Evolutionary conservation across 2,113 vertebrate genomes (phyloP), one percentile per base, ranked within the genome.

Genomic region (Lepus americanus): DNA sequence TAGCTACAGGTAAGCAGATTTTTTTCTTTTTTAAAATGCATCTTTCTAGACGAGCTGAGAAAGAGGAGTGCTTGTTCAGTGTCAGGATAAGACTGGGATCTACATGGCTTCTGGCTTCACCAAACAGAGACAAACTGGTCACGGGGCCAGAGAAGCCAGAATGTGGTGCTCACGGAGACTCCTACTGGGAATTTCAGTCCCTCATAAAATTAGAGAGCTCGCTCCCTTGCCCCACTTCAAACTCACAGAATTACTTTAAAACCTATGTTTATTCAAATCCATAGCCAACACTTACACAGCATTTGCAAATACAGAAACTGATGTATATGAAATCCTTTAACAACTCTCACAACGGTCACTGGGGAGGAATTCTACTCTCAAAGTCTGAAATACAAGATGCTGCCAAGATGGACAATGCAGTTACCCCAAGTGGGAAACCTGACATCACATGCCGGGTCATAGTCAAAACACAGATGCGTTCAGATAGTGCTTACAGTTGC

Each of bases 161-260:
- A 77, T 10, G 20, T 33, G 36, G 51, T 20, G 51, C 9, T 93
- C 59, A 29, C 1, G 16, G 22, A 72, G 63, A 36, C 36, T 67
- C 51, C 44, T 53, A 85, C 36, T 20, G 78, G 79, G 69, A 36
- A 17, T 53, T 88, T 64, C 72, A 39, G 2, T 39, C 25, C 27
- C 53, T 72, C 9, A 2, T 49, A n/a, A 51, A 84, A 53, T 23
- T 69, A 66, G 6, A 88, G 2, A 84, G 27, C 12, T 83, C 49
- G 39, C 22, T 83, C 51, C 33, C 33, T 82, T 0, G 39, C 16
- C 63, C 19, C 53, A 51, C 27, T 74, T 85, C n/a, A 67, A 59
- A 78, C 31, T 74, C 74, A 27, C 4, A 53, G 49, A 79, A 88
- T 69, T 78, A 87, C 69, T 84, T 87, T 78, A 83, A 85, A 90